Evolutionary conservation across 2,888 invertebrate genomes (phyloP), one percentile per base, ranked within the genome.

Genomic region (Tachina lurida): DNA sequence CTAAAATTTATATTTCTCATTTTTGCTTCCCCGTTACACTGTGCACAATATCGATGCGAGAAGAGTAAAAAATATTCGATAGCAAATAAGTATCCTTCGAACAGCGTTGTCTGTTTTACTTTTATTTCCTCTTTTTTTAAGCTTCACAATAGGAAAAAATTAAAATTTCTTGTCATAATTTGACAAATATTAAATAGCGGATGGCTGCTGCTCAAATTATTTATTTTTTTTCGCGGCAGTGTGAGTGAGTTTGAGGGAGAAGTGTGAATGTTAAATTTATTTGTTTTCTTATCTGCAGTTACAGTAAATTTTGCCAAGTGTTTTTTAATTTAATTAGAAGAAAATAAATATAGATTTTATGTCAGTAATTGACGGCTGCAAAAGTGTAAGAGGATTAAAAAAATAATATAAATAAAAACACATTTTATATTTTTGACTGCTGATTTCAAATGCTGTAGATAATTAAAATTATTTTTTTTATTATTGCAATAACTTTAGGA

Each of bases 111-210:
- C 52, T 82, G 54, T 80, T 84, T 86, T 84, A 79, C 79, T 77
- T 19, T 86, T 87, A 84, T 70, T 79, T 88, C 83, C 88, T 88
- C 87, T 89, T 87, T 62, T 43, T 1, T 86, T 88, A 90, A 90
- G 89, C 90, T 89, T 89, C 90, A 88, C 91, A 91, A 91, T 90
- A 68, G 65, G 49, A 90, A 73, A 90, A 90, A 89, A 89, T 90
- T 88, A 89, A 90, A 87, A 89, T 90, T 90, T 76, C 87, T 89
- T 89, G 88, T 89, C 89, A 88, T 88, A 90, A 90, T 89, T 90
- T 90, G 90, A 89, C 89, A 90, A 90, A 90, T 89, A 86, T 88
- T 79, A 83, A 83, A 76, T 73, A 83, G 73, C 79, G 71, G 83
- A 86, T 78, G 81, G 77, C 70, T 78, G 63, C 82, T 74, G 62